Percentiles rank a stretch among this genome's conserved stretches.
Evolutionary conservation across 2,113 vertebrate genomes (phyloP).

Genomic region (Harpagus bidentatus): DNA sequence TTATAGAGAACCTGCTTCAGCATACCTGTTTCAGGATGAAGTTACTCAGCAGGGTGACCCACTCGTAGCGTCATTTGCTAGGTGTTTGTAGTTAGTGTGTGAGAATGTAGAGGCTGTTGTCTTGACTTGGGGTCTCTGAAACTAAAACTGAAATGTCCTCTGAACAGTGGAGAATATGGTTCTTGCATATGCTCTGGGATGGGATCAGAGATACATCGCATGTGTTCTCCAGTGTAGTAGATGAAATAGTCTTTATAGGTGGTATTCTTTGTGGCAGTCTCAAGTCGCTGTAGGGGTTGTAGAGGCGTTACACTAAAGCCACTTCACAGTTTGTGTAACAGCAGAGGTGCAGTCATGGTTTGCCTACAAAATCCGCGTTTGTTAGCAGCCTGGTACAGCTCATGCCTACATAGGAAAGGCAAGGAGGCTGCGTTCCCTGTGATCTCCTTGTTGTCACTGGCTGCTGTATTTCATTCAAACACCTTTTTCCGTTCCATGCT

Average conservation of each 20-base stretch:
- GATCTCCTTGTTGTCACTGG: background rate
- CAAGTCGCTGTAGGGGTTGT: background rate
- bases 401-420: background rate
- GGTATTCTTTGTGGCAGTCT: background rate
- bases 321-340: background rate
- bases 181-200: background rate
- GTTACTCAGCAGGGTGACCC: background rate
- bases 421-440: background rate
- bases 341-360: background rate
- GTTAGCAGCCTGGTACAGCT: background rate
- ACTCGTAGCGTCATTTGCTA: background rate
- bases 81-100: background rate
- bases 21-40: background rate
- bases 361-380: background rate
- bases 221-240: background rate
- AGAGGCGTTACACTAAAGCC: background rate
- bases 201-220: rapidly evolving
- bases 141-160: background rate
- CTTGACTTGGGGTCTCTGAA: background rate
- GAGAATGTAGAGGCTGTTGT: background rate
- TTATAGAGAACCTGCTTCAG: background rate
- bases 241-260: background rate
- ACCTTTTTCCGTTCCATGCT: background rate
- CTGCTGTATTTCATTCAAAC: background rate
- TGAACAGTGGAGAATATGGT: background rate